These are phyloP conservation scores for Sebastolobus altivelis DNA, from an alignment of 2,797 vertebrate genomes.

Conservation along the genomic window DNA sequence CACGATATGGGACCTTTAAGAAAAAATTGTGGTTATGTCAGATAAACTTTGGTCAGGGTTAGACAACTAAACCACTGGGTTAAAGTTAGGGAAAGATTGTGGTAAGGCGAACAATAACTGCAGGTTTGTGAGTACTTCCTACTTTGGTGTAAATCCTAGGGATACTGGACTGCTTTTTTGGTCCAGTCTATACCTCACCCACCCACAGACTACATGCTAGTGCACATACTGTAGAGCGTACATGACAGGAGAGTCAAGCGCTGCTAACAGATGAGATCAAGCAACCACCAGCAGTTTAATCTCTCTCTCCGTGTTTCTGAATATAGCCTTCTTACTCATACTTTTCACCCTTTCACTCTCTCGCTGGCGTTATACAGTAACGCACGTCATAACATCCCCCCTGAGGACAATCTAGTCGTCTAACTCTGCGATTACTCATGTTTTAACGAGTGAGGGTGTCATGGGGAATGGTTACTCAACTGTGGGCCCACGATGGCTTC, in stretches of 20 bases:
- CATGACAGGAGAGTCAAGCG: slow-evolving; percentile 8
- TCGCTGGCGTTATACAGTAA: neutral
- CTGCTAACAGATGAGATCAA: slow-evolving; percentile 13
- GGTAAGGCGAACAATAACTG: neutral
- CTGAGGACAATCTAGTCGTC: slow-evolving; percentile 38
- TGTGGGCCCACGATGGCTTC: neutral
- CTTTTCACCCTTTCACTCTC: slow-evolving; percentile 4
- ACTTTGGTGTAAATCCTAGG: neutral
- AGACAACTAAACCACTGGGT: neutral
- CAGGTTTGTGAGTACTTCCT: neutral
- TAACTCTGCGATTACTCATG: slow-evolving; percentile 38
- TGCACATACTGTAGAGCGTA: neutral
- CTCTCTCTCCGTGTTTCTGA: slow-evolving; percentile 4
- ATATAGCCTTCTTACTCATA: slow-evolving; percentile 20
- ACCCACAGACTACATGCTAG: slow-evolving; percentile 15
- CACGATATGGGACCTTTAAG: too few relatives aligned
- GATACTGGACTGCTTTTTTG: neutral
- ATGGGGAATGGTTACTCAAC: slow-evolving; percentile 28
- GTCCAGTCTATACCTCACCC: neutral
- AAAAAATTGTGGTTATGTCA: too few relatives aligned
- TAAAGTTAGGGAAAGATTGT: neutral
- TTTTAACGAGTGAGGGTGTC: slow-evolving; percentile 35
- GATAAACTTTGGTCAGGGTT: too few relatives aligned
- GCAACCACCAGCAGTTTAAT: slow-evolving; percentile 23
- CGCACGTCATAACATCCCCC: slow-evolving; percentile 35